These are phyloP conservation scores for Zele albiditarsus DNA, from an alignment of 2,888 invertebrate species.

Conservation along the genomic window DNA sequence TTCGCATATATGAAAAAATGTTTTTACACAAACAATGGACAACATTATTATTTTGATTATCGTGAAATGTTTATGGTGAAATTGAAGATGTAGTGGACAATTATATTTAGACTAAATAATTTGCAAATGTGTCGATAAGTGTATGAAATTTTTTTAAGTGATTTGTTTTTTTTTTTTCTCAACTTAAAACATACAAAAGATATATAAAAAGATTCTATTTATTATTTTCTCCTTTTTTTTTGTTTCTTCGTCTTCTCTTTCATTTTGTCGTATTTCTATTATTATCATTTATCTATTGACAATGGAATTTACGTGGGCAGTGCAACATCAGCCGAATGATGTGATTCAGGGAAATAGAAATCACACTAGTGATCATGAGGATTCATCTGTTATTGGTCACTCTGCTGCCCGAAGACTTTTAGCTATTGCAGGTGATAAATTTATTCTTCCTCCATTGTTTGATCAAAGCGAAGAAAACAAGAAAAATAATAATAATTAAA, in stretches of 20 bases:
- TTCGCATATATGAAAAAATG: background rate
- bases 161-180: no score
- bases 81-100: conserved; percentile 23
- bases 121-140: no score
- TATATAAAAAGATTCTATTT: no score
- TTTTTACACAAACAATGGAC: background rate
- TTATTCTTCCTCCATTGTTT: background rate
- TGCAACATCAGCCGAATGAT: conserved; percentile 59
- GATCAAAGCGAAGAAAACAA: background rate
- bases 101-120: background rate
- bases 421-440: conserved; percentile 58
- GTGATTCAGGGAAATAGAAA: conserved; percentile 51
- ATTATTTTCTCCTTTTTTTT: no score
- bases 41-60: background rate
- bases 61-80: background rate
- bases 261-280: background rate
- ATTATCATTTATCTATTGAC: background rate
- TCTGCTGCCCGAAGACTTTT: conserved; percentile 59
- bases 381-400: conserved; percentile 55
- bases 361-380: conserved; percentile 56
- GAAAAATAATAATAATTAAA: background rate
- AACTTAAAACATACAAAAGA: no score
- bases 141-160: no score
- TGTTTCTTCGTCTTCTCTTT: no score
- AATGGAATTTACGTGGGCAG: conserved; percentile 65